Conservation (phyloP, 2,888 invertebrate genomes). For the Nysson spinosus region DNA sequence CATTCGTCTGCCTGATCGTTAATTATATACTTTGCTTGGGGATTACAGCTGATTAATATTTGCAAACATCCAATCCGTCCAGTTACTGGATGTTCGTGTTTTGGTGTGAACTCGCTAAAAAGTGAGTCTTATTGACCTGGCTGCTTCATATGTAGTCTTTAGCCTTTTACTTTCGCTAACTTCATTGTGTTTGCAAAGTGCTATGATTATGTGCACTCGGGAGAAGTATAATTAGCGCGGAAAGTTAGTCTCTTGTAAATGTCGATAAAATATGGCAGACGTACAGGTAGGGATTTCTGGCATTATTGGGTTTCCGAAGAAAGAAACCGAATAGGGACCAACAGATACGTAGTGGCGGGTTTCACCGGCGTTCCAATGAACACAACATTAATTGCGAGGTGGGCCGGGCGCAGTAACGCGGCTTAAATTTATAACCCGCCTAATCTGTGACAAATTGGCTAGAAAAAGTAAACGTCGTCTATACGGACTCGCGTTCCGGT, state of each 20-base stretch:
- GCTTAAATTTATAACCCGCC: slow-evolving; percentile 69
- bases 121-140: too few relatives aligned
- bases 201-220: too few relatives aligned
- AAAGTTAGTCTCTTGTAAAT: too few relatives aligned
- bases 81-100: slow-evolving; percentile 12
- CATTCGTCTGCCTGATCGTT: slow-evolving; percentile 67
- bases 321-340: not conserved
- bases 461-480: slow-evolving; percentile 58
- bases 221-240: too few relatives aligned
- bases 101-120: too few relatives aligned
- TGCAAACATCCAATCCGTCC: slow-evolving; percentile 40
- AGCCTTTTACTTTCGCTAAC: too few relatives aligned
- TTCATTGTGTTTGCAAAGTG: too few relatives aligned
- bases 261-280: too few relatives aligned
- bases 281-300: not conserved
- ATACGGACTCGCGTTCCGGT: slow-evolving; percentile 25
- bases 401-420: slow-evolving; percentile 53
- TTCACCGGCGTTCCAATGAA: slow-evolving; percentile 39
- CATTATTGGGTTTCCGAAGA: not conserved
- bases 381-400: slow-evolving; percentile 49
- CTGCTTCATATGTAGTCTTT: too few relatives aligned
- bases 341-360: slow-evolving; percentile 3
- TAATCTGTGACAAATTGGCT: slow-evolving; percentile 74
- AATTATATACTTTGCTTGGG: slow-evolving; percentile 65
- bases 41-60: slow-evolving; percentile 68